Evolutionary conservation across 64 coral and sea anemone genomes (phyloP), one percentile per base, ranked within the genome.

Genomic region (Porites lutea): DNA sequence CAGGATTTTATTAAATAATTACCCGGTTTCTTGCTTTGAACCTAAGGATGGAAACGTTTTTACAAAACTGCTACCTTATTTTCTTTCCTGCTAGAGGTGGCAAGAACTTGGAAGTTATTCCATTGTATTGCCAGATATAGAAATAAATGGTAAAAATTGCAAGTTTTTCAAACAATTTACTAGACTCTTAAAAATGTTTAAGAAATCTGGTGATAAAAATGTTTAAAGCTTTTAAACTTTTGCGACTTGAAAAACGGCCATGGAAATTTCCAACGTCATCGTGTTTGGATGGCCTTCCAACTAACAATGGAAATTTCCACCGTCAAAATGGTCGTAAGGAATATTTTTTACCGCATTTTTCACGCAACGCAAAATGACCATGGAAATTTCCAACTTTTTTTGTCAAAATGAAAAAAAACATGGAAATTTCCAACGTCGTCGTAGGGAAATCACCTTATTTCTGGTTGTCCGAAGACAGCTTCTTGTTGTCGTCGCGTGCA

Each of bases 181-280:
- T 63, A 63, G 60, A 63, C 60, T 63, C 60, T 63, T 63, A 63
- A 63, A 63, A 63, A 63, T 63, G 60, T 63, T 63, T 63, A 63
- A 63, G 60, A 63, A 63, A 63, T 63, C 60, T 63, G 60, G 60
- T 63, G 2, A 63, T 1, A 63, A 63, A 63, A 63, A 63, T 63
- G 60, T 2, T 63, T 63, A 63, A 63, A 63, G 1, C 27, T 37
- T 37, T 37, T 37, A 37, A 37, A 37, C 27, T 37, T 37, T 37
- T 37, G 27, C 27, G 60, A 63, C 60, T 63, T 63, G 60, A 63
- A 1, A 63, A 63, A 63, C 60, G 2, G 2, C 60, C 60, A 63
- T 63, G 60, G 60, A 63, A 63, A 63, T 63, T 63, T 63, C 60
- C 60, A 63, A 63, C 60, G 60, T 63, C 60, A 63, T 63, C 60